Percentiles rank a stretch among this genome's conserved stretches.
Evolutionary conservation across 2,113 vertebrate species (phyloP).

Genomic region (Terrapene triunguis): DNA sequence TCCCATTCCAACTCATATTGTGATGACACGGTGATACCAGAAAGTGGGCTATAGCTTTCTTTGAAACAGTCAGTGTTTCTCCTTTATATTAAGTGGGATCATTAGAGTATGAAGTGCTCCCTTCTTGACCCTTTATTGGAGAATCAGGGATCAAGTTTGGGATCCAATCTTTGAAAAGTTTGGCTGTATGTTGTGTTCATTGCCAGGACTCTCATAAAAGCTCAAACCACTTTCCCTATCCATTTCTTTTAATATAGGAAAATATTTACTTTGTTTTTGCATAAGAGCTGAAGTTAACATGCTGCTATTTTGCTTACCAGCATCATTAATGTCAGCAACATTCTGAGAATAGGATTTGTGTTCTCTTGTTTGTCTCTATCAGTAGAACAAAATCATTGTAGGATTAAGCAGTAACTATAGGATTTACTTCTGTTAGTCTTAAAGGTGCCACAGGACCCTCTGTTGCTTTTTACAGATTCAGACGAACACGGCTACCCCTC

Average conservation of each 20-base stretch:
- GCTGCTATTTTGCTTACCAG: accelerated
- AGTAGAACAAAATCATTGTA: not conserved
- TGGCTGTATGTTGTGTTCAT: not conserved
- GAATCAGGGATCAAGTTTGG: not conserved
- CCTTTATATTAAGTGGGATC: not conserved
- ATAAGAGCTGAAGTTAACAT: not conserved
- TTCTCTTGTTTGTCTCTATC: not conserved
- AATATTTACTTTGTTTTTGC: not conserved
- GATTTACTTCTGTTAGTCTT: too few species aligned
- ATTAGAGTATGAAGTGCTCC: not conserved
- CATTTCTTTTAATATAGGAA: not conserved
- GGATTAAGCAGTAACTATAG: not conserved
- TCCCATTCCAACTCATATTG: not conserved
- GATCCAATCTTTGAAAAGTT: not conserved
- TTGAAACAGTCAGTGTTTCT: not conserved
- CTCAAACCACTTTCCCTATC: not conserved
- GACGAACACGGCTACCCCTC: too few species aligned
- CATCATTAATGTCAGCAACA: accelerated
- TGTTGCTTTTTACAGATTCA: too few species aligned
- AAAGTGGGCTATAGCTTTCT: not conserved
- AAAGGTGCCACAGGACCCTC: too few species aligned
- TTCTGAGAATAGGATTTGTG: not conserved
- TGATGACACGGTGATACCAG: not conserved
- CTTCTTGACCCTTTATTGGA: not conserved
- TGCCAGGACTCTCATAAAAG: not conserved